A percentile compares a stretch with the other conserved stretches of the same genome.
These are phyloP conservation scores for Phycodurus eques DNA, from an alignment of 2,113 vertebrate genomes.

Conservation along the genomic window DNA sequence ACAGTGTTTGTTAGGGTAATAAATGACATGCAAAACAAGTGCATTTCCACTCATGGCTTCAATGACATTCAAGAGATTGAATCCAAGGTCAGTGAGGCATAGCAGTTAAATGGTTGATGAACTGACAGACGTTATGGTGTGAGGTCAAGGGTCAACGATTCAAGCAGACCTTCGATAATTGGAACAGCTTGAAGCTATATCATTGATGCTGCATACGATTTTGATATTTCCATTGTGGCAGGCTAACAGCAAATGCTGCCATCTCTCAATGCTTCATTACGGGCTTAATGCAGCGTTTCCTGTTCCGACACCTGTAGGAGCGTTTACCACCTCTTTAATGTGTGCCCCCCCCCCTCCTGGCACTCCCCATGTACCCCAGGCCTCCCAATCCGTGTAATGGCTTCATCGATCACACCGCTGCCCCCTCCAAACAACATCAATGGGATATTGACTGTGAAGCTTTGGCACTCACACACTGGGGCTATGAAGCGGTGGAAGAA, in stretches of 20 bases:
- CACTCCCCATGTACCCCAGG: slow-evolving; percentile 37
- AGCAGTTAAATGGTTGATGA: slow-evolving; percentile 24
- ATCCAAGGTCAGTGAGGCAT: slow-evolving; percentile 32
- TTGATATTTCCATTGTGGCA: slow-evolving; percentile 14
- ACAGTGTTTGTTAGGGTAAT: slow-evolving; percentile 32
- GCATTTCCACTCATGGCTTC: slow-evolving; percentile 40
- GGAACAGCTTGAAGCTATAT: slow-evolving; percentile 9
- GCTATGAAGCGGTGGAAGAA: slow-evolving; percentile 4
- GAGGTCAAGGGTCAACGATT: slow-evolving; percentile 41
- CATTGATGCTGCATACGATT: neutral
- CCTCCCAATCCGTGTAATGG: slow-evolving; percentile 40
- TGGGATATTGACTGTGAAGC: slow-evolving; percentile 36
- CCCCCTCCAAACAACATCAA: slow-evolving; percentile 21
- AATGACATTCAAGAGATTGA: slow-evolving; percentile 46
- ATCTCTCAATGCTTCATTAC: slow-evolving; percentile 53
- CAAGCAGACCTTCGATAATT: slow-evolving; percentile 20
- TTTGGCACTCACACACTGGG: slow-evolving; percentile 23
- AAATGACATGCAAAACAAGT: slow-evolving; percentile 39
- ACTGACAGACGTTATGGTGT: slow-evolving; percentile 15
- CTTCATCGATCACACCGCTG: slow-evolving; percentile 28
- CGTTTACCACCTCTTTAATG: slow-evolving; percentile 53
- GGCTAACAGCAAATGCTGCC: slow-evolving; percentile 25
- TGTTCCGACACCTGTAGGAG: slow-evolving; percentile 58
- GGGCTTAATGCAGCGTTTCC: slow-evolving; percentile 54
- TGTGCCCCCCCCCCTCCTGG: slow-evolving; percentile 30